Percentiles rank a stretch among this genome's conserved stretches.
phyloP scores from a whole-genome alignment of 2,888 invertebrate genomes.

The Epinotia ramella region DNA sequence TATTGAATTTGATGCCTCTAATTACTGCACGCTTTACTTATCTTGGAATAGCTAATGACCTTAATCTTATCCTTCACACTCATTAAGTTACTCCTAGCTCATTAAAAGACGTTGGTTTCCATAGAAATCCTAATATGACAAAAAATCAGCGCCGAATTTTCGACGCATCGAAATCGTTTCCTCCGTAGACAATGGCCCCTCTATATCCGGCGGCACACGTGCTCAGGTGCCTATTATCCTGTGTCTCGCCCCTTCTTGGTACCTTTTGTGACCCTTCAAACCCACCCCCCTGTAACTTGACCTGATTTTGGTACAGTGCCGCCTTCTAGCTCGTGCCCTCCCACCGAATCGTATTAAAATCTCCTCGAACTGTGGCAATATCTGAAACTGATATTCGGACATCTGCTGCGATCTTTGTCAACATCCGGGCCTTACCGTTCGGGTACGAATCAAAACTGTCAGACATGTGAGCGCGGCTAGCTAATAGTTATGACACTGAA shows the following conservation, averaged over 20 bases:
- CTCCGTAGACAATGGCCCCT: slow-evolving; percentile 80
- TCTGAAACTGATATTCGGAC: slow-evolving; percentile 62
- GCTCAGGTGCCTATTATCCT: slow-evolving; percentile 84
- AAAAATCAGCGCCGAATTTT: slow-evolving; percentile 77
- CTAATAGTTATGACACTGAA: neutral
- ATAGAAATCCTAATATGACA: slow-evolving; percentile 46
- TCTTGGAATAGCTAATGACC: slow-evolving; percentile 22
- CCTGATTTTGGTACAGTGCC: slow-evolving; percentile 70
- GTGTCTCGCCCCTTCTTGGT: slow-evolving; percentile 62
- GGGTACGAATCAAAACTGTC: neutral
- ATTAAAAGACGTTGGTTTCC: slow-evolving; percentile 30
- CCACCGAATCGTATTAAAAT: slow-evolving; percentile 66
- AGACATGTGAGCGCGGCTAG: neutral
- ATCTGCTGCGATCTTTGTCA: slow-evolving; percentile 40
- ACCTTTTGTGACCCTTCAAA: slow-evolving; percentile 68
- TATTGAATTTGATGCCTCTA: neutral
- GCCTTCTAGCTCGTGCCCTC: slow-evolving; percentile 80
- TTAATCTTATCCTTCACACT: slow-evolving; percentile 36
- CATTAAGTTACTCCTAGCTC: slow-evolving; percentile 29
- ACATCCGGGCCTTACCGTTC: slow-evolving; percentile 18
- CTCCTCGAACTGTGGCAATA: slow-evolving; percentile 53
- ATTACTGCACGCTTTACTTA: slow-evolving; percentile 8
- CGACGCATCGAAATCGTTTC: slow-evolving; percentile 80
- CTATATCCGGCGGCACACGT: slow-evolving; percentile 83
- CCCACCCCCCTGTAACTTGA: slow-evolving; percentile 80